Percentiles rank a stretch among this genome's conserved stretches.
phyloP scores from a whole-genome alignment of 2,113 vertebrate genomes.

The Scalopus aquaticus region DNA sequence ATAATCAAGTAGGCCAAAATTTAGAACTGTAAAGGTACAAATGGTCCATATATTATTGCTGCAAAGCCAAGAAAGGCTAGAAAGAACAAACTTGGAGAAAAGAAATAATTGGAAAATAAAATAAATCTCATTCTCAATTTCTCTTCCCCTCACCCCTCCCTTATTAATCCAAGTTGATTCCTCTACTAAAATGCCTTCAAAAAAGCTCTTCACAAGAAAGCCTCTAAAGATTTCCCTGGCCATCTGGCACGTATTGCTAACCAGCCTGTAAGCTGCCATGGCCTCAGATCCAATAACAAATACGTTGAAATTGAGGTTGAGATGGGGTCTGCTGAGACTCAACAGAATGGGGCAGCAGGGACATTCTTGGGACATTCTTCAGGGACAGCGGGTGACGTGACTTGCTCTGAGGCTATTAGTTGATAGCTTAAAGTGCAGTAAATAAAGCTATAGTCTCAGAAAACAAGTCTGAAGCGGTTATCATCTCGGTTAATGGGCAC shows the following conservation, averaged over 20 bases:
- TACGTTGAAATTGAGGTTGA: conserved; percentile 74
- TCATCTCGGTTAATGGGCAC: not conserved
- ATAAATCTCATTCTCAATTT: not conserved
- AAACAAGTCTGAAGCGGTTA: conserved; percentile 53
- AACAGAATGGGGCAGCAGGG: not conserved
- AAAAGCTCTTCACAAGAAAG: not conserved
- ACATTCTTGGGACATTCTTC: conserved; percentile 24
- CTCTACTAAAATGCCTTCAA: not conserved
- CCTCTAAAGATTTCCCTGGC: not conserved
- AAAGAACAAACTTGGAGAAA: not conserved
- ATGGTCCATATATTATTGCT: not conserved
- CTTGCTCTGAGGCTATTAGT: not conserved
- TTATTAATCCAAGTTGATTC: not conserved
- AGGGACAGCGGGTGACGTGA: not conserved
- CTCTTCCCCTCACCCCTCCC: too few relatives aligned
- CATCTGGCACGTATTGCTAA: conserved; percentile 13
- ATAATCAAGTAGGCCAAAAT: not conserved
- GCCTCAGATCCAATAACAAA: conserved; percentile 47
- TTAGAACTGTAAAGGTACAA: not conserved
- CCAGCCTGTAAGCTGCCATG: not conserved
- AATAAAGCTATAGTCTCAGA: conserved; percentile 38
- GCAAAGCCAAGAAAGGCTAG: not conserved
- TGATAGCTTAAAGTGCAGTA: conserved; percentile 66
- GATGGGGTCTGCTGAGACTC: conserved; percentile 56
- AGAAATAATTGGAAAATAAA: not conserved